phyloP scores from a whole-genome alignment of 2,113 vertebrate species.

The Pterophyllum scalare region DNA sequence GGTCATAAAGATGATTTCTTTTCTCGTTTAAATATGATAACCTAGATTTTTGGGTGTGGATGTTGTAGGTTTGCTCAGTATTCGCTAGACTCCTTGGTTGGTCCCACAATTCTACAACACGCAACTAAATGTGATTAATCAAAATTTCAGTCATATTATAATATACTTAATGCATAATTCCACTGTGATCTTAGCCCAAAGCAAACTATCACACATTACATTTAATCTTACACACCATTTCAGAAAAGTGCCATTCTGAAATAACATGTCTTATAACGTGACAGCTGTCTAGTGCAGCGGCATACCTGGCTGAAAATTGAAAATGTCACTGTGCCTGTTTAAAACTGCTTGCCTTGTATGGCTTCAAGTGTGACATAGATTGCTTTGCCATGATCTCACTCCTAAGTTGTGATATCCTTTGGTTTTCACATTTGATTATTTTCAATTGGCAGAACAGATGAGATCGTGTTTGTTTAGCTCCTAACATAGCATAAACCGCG shows the following conservation, averaged over 20 bases:
- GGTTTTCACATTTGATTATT: conserved; percentile 58
- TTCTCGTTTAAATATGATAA: background rate
- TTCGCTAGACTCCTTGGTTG: background rate
- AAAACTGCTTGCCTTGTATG: conserved; percentile 45
- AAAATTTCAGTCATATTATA: background rate
- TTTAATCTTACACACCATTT: conserved; percentile 17
- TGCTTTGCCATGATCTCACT: conserved; percentile 44
- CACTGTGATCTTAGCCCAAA: background rate
- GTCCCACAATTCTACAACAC: background rate
- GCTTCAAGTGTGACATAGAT: conserved; percentile 33
- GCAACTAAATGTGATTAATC: background rate
- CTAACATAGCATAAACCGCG: conserved; percentile 18
- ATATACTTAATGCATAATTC: background rate
- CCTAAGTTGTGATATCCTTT: conserved; percentile 48
- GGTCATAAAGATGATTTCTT: conserved; percentile 17
- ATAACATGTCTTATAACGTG: conserved; percentile 40
- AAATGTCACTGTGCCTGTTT: conserved; percentile 58
- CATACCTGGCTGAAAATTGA: conserved; percentile 51
- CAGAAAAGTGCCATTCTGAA: conserved; percentile 37
- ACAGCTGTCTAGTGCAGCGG: conserved; percentile 53
- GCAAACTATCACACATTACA: conserved; percentile 9
- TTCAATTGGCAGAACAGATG: conserved; percentile 43
- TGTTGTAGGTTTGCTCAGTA: background rate
- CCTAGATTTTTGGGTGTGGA: background rate
- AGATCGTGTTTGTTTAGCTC: conserved; percentile 27